Conservation (phyloP, 2,888 invertebrate genomes). For the Margaritifera margaritifera region DNA sequence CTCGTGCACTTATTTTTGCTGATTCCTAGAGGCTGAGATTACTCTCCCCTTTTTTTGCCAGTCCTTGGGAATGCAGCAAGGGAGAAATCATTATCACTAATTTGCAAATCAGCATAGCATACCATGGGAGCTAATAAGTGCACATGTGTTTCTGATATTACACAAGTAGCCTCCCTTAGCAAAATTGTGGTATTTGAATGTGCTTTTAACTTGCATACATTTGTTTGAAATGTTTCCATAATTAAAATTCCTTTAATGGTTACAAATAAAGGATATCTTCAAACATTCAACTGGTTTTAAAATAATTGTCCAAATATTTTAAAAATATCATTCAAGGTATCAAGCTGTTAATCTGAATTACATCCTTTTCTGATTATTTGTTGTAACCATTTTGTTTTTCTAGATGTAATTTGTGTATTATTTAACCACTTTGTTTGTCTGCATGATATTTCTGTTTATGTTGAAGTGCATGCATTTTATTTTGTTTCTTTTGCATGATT, state of each 20-base stretch:
- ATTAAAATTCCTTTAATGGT: neutral
- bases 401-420: constrained; percentile 9
- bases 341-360: too few species aligned
- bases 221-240: neutral
- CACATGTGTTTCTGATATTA: too few species aligned
- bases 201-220: too few species aligned
- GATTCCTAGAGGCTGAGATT: too few species aligned
- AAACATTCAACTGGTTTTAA: neutral
- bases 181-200: too few species aligned
- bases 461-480: constrained; percentile 10
- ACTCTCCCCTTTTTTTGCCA: too few species aligned
- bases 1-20: too few species aligned
- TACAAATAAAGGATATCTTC: neutral
- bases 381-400: constrained; percentile 1
- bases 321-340: neutral
- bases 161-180: too few species aligned
- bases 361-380: neutral
- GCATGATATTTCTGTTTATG: neutral
- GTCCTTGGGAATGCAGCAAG: too few species aligned
- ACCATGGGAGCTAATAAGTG: too few species aligned
- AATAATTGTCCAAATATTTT: neutral
- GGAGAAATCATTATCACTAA: too few species aligned
- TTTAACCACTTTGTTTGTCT: constrained; percentile 15
- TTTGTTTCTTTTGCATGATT: constrained; percentile 35
- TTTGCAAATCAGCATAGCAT: too few species aligned